Conservation (phyloP, 2,888 invertebrate genomes). For the Synanthedon vespiformis region DNA sequence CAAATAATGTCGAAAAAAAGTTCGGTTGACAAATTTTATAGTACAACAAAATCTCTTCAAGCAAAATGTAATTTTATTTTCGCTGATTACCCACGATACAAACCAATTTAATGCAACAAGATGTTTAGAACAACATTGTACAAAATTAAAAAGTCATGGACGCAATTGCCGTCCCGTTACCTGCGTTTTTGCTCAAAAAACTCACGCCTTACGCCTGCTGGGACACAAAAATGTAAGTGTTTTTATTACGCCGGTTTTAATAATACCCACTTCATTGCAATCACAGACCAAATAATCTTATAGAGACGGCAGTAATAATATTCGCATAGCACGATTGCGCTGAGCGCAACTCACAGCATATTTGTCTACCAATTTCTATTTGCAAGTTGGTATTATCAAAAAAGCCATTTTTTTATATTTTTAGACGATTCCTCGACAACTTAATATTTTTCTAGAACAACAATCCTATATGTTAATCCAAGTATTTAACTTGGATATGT, state of each 20-base stretch:
- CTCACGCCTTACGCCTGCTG: background rate
- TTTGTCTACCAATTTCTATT: too few relatives aligned
- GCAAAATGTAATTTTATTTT: conserved; percentile 39
- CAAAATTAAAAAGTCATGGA: background rate
- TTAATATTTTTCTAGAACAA: too few relatives aligned
- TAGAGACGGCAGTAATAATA: too few relatives aligned
- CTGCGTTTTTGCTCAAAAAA: background rate
- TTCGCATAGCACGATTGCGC: too few relatives aligned
- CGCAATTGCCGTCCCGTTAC: background rate
- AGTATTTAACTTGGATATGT: too few relatives aligned
- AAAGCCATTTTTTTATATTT: too few relatives aligned
- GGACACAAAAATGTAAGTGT: background rate
- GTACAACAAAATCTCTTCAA: background rate
- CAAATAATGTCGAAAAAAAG: conserved; percentile 15
- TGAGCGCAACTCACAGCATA: too few relatives aligned
- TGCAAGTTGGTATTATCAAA: too few relatives aligned
- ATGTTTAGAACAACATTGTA: background rate
- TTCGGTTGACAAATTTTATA: background rate
- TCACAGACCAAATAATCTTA: too few relatives aligned
- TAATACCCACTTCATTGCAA: too few relatives aligned
- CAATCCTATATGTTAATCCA: too few relatives aligned
- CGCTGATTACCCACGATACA: conserved; percentile 25
- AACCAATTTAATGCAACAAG: background rate
- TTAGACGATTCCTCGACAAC: too few relatives aligned
- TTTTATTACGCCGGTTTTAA: background rate